These are phyloP conservation scores for Protophormia terraenovae DNA, from an alignment of 2,888 invertebrate species.

Conservation along the genomic window DNA sequence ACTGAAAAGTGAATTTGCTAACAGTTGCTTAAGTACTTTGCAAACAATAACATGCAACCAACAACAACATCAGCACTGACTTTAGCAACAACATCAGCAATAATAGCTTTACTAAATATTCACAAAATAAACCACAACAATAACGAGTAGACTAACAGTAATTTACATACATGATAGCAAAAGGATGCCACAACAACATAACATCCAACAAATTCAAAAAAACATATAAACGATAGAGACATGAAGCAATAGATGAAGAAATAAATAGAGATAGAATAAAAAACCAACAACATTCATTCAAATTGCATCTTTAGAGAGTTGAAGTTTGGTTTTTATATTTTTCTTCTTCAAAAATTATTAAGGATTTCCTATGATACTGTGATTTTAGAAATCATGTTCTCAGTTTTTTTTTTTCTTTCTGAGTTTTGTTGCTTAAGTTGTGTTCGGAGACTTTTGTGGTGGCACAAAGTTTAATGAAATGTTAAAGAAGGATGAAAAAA, in stretches of 20 bases:
- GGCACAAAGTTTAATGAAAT: slow-evolving; percentile 38
- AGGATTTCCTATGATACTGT: slow-evolving; percentile 51
- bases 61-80: slow-evolving; percentile 36
- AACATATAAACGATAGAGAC: slow-evolving; percentile 8
- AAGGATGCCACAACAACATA: slow-evolving; percentile 21
- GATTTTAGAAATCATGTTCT: slow-evolving; percentile 46
- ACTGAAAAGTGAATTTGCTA: slow-evolving; percentile 60
- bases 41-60: slow-evolving; percentile 62
- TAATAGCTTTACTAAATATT: slow-evolving; percentile 57
- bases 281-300: slow-evolving; percentile 25
- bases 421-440: not conserved
- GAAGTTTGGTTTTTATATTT: slow-evolving; percentile 16
- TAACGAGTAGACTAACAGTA: slow-evolving; percentile 65
- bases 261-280: not conserved
- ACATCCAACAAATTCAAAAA: not conserved
- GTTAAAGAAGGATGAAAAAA: not conserved
- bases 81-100: slow-evolving; percentile 26
- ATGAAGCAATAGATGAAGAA: not conserved
- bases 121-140: slow-evolving; percentile 65
- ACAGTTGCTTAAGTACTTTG: slow-evolving; percentile 65
- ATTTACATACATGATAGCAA: slow-evolving; percentile 64
- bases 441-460: slow-evolving; percentile 12
- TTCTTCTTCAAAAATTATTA: slow-evolving; percentile 47
- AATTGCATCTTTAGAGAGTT: slow-evolving; percentile 64
- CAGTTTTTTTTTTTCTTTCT: not conserved